phyloP scores from a whole-genome alignment of 2,888 invertebrate genomes.

The Acronicta psi region DNA sequence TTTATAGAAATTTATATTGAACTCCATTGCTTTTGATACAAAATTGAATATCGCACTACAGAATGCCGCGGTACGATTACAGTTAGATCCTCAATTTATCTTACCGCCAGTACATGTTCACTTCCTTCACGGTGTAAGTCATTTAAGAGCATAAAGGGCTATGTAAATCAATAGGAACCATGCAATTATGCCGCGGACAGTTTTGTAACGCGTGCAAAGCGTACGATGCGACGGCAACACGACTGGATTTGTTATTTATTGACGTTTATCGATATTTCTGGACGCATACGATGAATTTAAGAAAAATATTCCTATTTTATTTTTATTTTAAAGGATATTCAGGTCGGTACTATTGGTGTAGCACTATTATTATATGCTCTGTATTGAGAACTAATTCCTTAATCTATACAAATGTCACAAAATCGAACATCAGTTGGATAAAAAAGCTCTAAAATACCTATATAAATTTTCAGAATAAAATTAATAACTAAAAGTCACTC shows the following conservation, averaged over 20 bases:
- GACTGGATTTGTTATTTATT: conserved; percentile 68
- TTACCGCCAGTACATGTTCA: conserved; percentile 19
- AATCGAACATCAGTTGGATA: no score
- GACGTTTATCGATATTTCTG: conserved; percentile 32
- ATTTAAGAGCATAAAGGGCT: conserved; percentile 48
- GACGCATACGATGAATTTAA: no score
- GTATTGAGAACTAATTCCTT: no score
- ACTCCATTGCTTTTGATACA: not conserved
- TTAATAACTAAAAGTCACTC: not conserved
- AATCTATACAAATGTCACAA: no score
- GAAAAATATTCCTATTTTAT: no score
- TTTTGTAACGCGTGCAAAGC: conserved; percentile 60
- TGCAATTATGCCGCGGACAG: conserved; percentile 68
- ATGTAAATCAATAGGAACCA: conserved; percentile 76
- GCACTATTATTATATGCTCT: no score
- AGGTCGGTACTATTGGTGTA: no score
- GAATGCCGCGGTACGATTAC: not conserved
- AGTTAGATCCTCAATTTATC: conserved; percentile 24
- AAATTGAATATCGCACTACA: not conserved
- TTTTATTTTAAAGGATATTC: no score
- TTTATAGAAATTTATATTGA: not conserved
- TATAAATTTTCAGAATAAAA: not conserved
- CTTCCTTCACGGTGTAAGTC: conserved; percentile 42
- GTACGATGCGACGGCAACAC: conserved; percentile 58
- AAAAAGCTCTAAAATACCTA: no score